Percentiles rank a stretch among this genome's conserved stretches.
Conservation (phyloP, 2,888 invertebrate species). For the Cacoxenus indagator region DNA sequence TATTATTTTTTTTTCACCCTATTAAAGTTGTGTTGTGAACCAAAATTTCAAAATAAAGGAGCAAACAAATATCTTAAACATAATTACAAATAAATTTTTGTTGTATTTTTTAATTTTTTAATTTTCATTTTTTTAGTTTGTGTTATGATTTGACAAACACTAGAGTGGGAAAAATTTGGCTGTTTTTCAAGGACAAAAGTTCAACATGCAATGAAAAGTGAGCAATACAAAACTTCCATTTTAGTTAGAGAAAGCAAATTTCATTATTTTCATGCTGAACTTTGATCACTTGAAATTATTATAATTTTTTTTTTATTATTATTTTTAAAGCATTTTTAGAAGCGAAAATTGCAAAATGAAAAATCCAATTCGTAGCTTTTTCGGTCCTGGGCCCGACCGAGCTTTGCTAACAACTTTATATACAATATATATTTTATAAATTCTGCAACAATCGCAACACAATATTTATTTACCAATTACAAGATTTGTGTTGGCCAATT, state of each 20-base stretch:
- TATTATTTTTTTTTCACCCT: background rate
- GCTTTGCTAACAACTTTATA: background rate
- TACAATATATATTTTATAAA: constrained; percentile 23
- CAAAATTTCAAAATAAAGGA: constrained; percentile 8
- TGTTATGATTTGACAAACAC: constrained; percentile 15
- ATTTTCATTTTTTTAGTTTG: constrained; percentile 30
- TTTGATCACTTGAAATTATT: constrained; percentile 6
- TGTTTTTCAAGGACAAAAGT: background rate
- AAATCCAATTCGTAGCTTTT: constrained; percentile 66
- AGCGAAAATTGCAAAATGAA: constrained; percentile 70
- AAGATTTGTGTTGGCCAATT: constrained; percentile 15
- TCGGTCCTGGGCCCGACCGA: background rate
- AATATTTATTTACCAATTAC: constrained; percentile 27
- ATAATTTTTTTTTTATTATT: background rate
- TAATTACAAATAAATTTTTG: constrained; percentile 23
- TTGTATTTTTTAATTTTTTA: constrained; percentile 24
- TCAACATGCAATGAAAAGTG: background rate
- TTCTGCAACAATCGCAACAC: constrained; percentile 63
- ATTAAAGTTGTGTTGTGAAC: background rate
- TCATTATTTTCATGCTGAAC: background rate
- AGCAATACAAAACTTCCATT: no score
- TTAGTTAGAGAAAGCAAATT: no score
- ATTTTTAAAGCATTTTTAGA: constrained; percentile 40
- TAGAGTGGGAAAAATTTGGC: background rate
- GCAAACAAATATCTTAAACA: constrained; percentile 13